Conservation (phyloP, 2,797 vertebrate genomes). For the Meda fulgida region DNA sequence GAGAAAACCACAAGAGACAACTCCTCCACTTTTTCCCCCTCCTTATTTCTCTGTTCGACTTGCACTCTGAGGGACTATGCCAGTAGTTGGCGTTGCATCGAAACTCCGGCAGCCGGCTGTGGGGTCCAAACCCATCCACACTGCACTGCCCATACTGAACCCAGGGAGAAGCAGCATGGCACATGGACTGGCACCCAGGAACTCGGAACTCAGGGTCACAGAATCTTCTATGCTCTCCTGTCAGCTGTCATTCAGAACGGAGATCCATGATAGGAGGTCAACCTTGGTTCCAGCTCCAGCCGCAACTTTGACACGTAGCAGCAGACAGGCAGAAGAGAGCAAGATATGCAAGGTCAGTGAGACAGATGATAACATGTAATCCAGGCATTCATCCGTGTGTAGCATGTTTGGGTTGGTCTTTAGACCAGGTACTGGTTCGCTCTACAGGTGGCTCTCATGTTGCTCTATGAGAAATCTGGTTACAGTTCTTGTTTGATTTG, state of each 20-base stretch:
- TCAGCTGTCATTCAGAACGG: constrained; percentile 87
- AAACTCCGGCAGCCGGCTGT: constrained; percentile 89
- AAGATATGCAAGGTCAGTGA: constrained; percentile 90
- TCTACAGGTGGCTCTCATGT: constrained; percentile 59
- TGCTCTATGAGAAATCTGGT: neutral
- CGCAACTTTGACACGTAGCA: constrained; percentile 41
- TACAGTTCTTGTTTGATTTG: neutral
- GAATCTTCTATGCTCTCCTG: constrained; percentile 78
- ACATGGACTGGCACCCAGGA: constrained; percentile 79
- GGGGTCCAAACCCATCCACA: constrained; percentile 90
- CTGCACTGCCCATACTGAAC: constrained; percentile 88
- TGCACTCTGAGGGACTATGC: constrained; percentile 75
- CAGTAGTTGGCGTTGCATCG: constrained; percentile 94
- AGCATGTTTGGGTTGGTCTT: neutral
- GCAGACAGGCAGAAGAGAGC: constrained; percentile 86
- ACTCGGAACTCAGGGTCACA: constrained; percentile 79
- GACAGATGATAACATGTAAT: neutral
- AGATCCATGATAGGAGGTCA: constrained; percentile 81
- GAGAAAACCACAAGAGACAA: constrained; percentile 33
- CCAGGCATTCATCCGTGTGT: neutral
- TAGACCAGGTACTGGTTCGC: constrained; percentile 1
- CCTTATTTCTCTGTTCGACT: constrained; percentile 14
- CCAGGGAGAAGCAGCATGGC: constrained; percentile 64
- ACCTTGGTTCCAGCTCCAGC: constrained; percentile 46
- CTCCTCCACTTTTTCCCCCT: constrained; percentile 14